These are phyloP conservation scores for Zapornia atra DNA, from an alignment of 2,113 vertebrate genomes.

Conservation along the genomic window DNA sequence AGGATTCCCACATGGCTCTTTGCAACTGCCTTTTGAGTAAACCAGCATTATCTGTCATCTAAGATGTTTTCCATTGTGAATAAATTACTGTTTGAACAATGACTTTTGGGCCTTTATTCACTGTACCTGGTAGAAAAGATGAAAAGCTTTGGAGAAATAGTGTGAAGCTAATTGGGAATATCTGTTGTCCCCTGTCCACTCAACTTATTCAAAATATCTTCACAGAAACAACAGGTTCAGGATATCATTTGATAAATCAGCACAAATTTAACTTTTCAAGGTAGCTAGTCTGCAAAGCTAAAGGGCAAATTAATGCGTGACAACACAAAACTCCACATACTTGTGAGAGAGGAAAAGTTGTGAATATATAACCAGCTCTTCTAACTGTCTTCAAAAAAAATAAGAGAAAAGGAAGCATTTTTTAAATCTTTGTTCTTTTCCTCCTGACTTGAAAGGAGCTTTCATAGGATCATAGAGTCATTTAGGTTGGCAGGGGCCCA, in stretches of 20 bases:
- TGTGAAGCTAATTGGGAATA: background rate
- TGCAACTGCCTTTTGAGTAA: background rate
- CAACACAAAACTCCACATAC: background rate
- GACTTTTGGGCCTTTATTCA: background rate
- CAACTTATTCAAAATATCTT: background rate
- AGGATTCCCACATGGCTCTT: background rate
- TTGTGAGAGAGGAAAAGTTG: fast-evolving
- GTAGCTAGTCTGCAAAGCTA: background rate
- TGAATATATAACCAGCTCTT: background rate
- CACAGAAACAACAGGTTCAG: background rate
- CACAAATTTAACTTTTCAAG: background rate
- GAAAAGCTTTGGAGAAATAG: background rate
- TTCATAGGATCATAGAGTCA: background rate
- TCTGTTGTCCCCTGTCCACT: background rate
- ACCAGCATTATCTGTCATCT: background rate
- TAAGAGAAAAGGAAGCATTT: background rate
- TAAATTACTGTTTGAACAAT: background rate
- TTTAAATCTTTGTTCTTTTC: background rate
- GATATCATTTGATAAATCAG: background rate
- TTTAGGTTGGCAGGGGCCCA: background rate
- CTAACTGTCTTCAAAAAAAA: background rate
- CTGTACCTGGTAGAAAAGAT: background rate
- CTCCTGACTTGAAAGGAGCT: background rate
- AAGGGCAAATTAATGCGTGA: background rate
- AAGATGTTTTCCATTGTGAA: background rate